These are phyloP conservation scores for Bujurquina vittata DNA, from an alignment of 2,113 vertebrate species.

Conservation along the genomic window DNA sequence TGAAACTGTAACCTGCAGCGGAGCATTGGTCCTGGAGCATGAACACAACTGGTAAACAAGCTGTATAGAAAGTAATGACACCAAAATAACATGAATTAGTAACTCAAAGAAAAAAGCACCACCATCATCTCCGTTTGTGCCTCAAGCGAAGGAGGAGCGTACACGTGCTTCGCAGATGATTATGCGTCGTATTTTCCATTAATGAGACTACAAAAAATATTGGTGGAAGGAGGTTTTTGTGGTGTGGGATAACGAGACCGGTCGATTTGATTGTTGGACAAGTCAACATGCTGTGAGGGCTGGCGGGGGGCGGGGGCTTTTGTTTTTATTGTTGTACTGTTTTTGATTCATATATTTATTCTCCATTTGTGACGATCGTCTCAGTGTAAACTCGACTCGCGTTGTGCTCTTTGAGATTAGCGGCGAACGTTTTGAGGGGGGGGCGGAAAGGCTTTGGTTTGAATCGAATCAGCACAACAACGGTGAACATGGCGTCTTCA, in stretches of 20 bases:
- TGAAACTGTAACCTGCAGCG: not conserved
- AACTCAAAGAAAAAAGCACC: slow-evolving; percentile 44
- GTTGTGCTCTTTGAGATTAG: slow-evolving; percentile 75
- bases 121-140: slow-evolving; percentile 33
- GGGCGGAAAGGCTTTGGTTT: slow-evolving; percentile 69
- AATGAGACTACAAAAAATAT: slow-evolving; percentile 34
- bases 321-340: not conserved
- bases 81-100: slow-evolving; percentile 39
- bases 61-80: slow-evolving; percentile 32
- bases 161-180: slow-evolving; percentile 12
- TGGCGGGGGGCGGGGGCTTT: slow-evolving; percentile 29
- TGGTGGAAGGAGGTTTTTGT: slow-evolving; percentile 17
- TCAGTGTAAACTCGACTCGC: slow-evolving; percentile 71
- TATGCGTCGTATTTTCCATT: slow-evolving; percentile 24
- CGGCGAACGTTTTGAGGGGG: slow-evolving; percentile 47
- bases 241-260: not conserved
- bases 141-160: slow-evolving; percentile 31
- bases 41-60: slow-evolving; percentile 35
- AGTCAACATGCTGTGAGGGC: slow-evolving; percentile 56
- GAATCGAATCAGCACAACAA: slow-evolving; percentile 30
- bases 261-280: slow-evolving; percentile 26
- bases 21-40: slow-evolving; percentile 9
- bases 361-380: slow-evolving; percentile 15
- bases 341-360: not conserved
- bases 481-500: slow-evolving; percentile 37